Base-by-base conservation (phyloP, 2,888 invertebrate genomes). In the Drosophila cognata region DNA sequence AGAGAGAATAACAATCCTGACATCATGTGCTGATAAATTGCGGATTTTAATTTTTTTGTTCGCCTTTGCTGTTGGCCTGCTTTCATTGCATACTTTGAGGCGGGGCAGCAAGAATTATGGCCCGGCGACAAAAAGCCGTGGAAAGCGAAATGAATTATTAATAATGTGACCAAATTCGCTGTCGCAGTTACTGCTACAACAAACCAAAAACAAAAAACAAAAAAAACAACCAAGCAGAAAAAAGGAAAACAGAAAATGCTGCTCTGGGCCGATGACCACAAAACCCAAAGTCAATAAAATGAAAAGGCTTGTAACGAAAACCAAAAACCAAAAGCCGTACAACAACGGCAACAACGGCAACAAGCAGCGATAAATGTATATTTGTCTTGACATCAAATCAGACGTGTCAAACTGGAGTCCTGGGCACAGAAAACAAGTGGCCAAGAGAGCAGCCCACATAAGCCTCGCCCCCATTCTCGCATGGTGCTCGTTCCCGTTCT, bases 71-170 rank as follows among this genome's bases (percentile, higher is more conserved):
- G 56, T n/a, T 41, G 41, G 41, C 57, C 38, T 29, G 31, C 65
- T 74, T 79, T 76, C 70, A 74, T 79, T 69, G 82, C 82, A 82
- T 80, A 84, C 75, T 62, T 73, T 70, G 58, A 74, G 82, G 88
- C 82, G 79, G 68, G 67, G 74, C 86, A 70, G 57, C 71, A 88
- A 74, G 78, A 82, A 88, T 88, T 80, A 85, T 84, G 86, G 75
- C 50, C 63, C 68, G 78, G 72, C 81, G 71, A 74, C 59, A 71
- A 82, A 79, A 79, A 76, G 78, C 84, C 85, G 79, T 77, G 71
- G 87, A 86, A 86, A 75, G 77, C 73, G 75, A 84, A 72, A 86
- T 90, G 88, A 89, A 90, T 90, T 89, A 89, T 87, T 90, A 83
- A 90, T 81, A 79, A 79, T 58, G 60, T 61, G 63, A 21, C 53